Conservation (phyloP, 2,888 invertebrate species). For the Stenodema calcarata region DNA sequence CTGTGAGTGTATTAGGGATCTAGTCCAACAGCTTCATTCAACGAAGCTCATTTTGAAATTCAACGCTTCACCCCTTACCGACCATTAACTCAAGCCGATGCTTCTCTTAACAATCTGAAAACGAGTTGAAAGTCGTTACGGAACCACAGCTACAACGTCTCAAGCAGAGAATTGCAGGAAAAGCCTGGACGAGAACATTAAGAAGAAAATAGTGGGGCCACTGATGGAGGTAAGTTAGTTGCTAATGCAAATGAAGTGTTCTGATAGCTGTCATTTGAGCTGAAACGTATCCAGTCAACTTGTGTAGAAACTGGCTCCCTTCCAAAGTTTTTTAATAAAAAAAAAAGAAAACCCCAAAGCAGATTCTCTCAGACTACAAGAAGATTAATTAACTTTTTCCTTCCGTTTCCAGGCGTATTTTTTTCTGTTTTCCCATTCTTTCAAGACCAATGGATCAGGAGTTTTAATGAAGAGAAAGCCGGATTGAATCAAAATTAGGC, state of each 20-base stretch:
- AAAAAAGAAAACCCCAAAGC: not conserved
- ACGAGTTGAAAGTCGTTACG: not conserved
- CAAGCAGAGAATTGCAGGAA: not conserved
- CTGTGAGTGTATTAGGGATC: no score
- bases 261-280: not conserved
- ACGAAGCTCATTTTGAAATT: not conserved
- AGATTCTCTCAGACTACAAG: not conserved
- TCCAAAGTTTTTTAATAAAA: constrained; percentile 15
- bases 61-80: not conserved
- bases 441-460: constrained; percentile 5
- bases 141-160: not conserved
- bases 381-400: constrained; percentile 29
- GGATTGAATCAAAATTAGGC: constrained; percentile 18
- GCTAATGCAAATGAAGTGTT: not conserved
- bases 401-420: not conserved
- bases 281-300: not conserved
- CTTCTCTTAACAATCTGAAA: not conserved
- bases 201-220: not conserved
- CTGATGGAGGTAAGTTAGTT: not conserved
- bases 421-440: not conserved
- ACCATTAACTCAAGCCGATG: not conserved
- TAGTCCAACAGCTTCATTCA: not conserved
- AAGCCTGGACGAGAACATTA: not conserved
- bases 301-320: not conserved
- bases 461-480: constrained; percentile 20